Base-by-base conservation (phyloP, 2,888 invertebrate genomes). In the Auanema freiburgensis region DNA sequence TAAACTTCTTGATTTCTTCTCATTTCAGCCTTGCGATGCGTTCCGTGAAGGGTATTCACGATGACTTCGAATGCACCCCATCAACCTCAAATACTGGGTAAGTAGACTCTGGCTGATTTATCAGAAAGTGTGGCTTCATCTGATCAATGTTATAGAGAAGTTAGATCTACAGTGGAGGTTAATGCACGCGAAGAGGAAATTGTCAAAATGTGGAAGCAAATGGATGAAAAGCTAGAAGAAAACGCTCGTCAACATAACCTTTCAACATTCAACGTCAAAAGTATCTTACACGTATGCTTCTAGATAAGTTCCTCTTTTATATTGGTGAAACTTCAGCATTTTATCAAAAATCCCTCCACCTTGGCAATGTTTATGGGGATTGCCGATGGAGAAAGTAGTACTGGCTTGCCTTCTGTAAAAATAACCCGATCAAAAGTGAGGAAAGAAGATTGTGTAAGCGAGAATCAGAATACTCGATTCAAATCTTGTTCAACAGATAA, bases 311-410 rank as follows among this genome's bases (percentile, higher is more conserved):
- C 43, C 1, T 44, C 16, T n/a, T 21, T 46, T 3, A 5, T 18
- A 5, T 46, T 3, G 16, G 5, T 46, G 4, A 18, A n/a, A 8
- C 33, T 59, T 33, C 59, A 59, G 59, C 59, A 59, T 40, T 14
- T 59, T n/a, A 53, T 59, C 52, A 59, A 59, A 33, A 59, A 52
- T 2, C 59, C 59, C 12, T 24, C 42, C 14, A 24, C 52, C 12
- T 12, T 59, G 33, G 24, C 33, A 40, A n/a, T 58, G 11, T 23
- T 58, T 25, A 25, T 58, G 23, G 58, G 58, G 6, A 41, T 55
- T n/a, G 56, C n/a, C 14, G 42, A 44, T 0, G 14, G 44, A 12
- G 21, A 11, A 2, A 41, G n/a, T 14, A 16, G 16, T 21, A 41
- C 16, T 42, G 51, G 14, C 18, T 14, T 51, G 8, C 33, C 23